A percentile compares a stretch with the other conserved stretches of the same genome.
Evolutionary conservation across 2,113 vertebrate species (phyloP).

Genomic region (Hiodon tergisus): DNA sequence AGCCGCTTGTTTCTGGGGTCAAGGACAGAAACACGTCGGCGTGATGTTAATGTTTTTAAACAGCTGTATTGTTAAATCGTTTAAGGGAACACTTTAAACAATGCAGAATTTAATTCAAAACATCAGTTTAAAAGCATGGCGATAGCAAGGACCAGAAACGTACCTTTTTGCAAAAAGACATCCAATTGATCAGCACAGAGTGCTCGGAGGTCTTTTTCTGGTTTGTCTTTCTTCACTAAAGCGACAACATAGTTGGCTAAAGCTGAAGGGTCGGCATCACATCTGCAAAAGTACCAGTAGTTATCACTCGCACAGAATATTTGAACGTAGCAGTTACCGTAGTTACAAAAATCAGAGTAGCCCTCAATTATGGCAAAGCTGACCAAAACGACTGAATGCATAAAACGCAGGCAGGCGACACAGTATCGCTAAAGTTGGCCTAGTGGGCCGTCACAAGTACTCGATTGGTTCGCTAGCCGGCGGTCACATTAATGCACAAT

Average conservation of each 20-base stretch:
- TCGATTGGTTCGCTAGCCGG: too few species aligned
- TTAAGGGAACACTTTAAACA: too few species aligned
- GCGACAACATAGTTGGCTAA: conserved; percentile 97
- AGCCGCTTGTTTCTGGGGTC: conserved; percentile 82
- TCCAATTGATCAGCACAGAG: conserved; percentile 96
- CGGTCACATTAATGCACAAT: too few species aligned
- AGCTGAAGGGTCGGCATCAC: conserved; percentile 94
- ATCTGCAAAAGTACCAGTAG: conserved; percentile 59
- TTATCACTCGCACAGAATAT: background rate
- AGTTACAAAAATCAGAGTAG: background rate
- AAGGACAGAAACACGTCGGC: conserved; percentile 32
- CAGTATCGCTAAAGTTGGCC: too few species aligned
- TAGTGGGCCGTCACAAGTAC: too few species aligned
- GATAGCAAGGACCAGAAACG: background rate
- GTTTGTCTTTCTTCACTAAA: conserved; percentile 95
- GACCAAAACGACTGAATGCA: too few species aligned
- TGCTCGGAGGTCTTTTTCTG: conserved; percentile 90
- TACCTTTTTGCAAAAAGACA: conserved; percentile 97
- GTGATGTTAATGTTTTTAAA: conserved; percentile 14
- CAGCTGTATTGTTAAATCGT: background rate
- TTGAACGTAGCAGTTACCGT: background rate
- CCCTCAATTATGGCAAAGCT: too few species aligned
- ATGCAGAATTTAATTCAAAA: too few species aligned
- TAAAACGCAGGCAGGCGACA: too few species aligned
- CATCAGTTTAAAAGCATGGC: too few species aligned